Evolutionary conservation across 2,113 vertebrate genomes (phyloP), one percentile per base, ranked within the genome.

Genomic region (Ochotona curzoniae): DNA sequence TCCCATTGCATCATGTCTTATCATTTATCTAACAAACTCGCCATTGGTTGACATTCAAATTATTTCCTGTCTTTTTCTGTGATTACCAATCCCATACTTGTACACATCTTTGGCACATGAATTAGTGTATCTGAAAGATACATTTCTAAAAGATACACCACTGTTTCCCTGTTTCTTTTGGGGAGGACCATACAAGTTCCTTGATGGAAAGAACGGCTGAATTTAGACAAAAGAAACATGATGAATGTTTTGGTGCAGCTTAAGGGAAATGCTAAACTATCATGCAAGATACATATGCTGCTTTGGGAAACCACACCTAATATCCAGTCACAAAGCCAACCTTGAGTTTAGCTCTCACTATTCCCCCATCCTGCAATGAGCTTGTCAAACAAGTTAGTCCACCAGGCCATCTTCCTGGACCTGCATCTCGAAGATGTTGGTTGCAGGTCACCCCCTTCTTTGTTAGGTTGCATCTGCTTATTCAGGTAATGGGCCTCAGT

Each of bases 11-110:
- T 8, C 2, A n/a, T 80, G n/a, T 61, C 44, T 80, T 95, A 18
- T 87, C 80, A 73, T 86, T 91, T 82, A 70, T 57, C 73, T 76
- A 91, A 44, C 64, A 61, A 89, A 51, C 61, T 95, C 66, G 88
- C 71, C 63, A 11, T 15, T 93, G 86, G 78, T 28, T 83, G 87
- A 63, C 32, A 83, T 80, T 89, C 93, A 83, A 87, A 93, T 82
- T 83, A 73, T 71, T 93, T 81, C 63, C 51, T 82, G 38, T 86
- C 61, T 93, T 76, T 91, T 80, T 23, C 54, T 84, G 35, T 87
- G 32, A 69, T 63, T n/a, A 73, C n/a, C 26, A 47, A 28, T 63
- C 76, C 44, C 91, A 26, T 76, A 64, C 88, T 67, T 3, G 5
- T 35, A 32, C 28, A 54, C 47, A 44, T 51, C 60, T 93, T 94